phyloP scores from a whole-genome alignment of 2,113 vertebrate genomes.

The Cheilinus undulatus region DNA sequence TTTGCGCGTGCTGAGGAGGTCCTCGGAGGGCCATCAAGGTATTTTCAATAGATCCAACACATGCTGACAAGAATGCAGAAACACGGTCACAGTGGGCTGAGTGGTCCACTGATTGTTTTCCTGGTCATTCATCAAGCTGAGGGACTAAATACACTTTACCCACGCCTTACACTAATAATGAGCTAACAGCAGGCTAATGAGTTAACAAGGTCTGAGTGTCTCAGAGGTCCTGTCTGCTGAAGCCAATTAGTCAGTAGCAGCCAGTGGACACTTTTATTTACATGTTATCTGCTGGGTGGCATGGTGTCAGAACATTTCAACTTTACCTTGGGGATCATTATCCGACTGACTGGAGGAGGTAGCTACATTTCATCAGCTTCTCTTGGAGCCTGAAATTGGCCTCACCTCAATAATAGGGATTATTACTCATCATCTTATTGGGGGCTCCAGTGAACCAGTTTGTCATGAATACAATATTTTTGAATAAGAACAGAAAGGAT shows the following conservation, averaged over 20 bases:
- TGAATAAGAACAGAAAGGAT: no score
- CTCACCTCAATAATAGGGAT: no score
- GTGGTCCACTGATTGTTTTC: slow-evolving; percentile 30
- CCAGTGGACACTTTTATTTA: slow-evolving; percentile 38
- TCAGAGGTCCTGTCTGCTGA: slow-evolving; percentile 34
- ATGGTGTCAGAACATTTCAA: not conserved
- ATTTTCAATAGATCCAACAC: not conserved
- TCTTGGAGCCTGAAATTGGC: no score
- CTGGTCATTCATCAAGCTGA: slow-evolving; percentile 34
- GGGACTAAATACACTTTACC: slow-evolving; percentile 23
- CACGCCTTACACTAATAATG: slow-evolving; percentile 45
- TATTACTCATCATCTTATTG: not conserved
- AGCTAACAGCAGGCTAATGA: slow-evolving; percentile 58
- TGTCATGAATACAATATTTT: no score
- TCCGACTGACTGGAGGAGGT: not conserved
- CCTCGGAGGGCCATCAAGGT: not conserved
- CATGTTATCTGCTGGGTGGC: slow-evolving; percentile 23
- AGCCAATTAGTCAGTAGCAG: slow-evolving; percentile 55
- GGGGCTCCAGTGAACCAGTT: no score
- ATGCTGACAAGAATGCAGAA: not conserved
- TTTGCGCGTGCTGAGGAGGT: not conserved
- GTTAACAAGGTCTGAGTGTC: slow-evolving; percentile 42
- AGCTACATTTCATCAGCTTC: no score
- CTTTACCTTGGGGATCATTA: no score
- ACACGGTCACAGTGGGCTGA: not conserved